phyloP scores from a whole-genome alignment of 1,140 invertebrate species.

The Pomacea maculata region DNA sequence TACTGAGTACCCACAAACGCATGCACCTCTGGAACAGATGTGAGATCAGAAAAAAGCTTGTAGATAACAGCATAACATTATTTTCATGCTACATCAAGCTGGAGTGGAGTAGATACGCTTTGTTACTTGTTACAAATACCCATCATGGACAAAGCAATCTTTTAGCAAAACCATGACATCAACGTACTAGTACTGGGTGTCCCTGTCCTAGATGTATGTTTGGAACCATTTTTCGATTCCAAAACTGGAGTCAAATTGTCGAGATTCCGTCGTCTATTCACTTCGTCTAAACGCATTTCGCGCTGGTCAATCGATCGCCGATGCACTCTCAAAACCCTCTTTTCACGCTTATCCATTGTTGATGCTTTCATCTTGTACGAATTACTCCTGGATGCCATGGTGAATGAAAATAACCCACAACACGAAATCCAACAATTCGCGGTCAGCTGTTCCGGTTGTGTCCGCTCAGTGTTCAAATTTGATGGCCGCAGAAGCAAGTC shows the following conservation, averaged over 20 bases:
- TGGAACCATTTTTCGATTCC: slow-evolving; percentile 25
- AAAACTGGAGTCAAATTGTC: slow-evolving; percentile 33
- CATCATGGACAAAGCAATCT: not conserved
- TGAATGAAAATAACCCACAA: not conserved
- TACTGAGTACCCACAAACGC: not conserved
- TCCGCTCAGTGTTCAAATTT: too few species aligned
- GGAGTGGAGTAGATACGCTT: too few species aligned
- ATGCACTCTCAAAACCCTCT: slow-evolving; percentile 28
- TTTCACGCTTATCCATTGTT: slow-evolving; percentile 20
- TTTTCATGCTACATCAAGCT: too few species aligned
- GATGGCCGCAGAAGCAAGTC: too few species aligned
- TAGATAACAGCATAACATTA: too few species aligned
- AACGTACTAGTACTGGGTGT: slow-evolving; percentile 1
- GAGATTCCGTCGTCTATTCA: slow-evolving; percentile 34
- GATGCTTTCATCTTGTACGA: slow-evolving; percentile 36
- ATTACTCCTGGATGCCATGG: slow-evolving; percentile 1
- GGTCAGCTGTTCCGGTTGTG: too few species aligned
- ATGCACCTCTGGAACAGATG: not conserved
- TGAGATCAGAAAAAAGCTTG: not conserved
- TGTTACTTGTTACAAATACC: not conserved
- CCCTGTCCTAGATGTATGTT: not conserved
- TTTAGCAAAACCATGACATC: not conserved
- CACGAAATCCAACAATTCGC: too few species aligned
- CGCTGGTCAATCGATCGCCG: slow-evolving; percentile 40
- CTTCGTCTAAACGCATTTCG: slow-evolving; percentile 31